Percentiles rank a stretch among this genome's conserved stretches.
These are phyloP conservation scores for Corythaeola cristata DNA, from an alignment of 2,113 vertebrate genomes.

Conservation along the genomic window DNA sequence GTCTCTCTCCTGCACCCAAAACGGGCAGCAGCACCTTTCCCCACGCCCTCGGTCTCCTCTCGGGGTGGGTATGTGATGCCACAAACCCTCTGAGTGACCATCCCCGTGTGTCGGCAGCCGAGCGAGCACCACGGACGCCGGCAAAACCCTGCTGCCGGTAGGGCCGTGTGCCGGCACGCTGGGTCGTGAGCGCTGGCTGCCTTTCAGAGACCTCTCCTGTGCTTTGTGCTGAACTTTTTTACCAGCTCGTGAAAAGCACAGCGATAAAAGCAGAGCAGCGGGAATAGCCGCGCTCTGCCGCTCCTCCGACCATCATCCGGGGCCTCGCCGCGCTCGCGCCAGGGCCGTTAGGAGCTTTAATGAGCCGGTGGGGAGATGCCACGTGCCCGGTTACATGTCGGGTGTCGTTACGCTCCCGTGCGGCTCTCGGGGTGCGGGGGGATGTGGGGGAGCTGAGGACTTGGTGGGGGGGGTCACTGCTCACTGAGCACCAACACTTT, in stretches of 20 bases:
- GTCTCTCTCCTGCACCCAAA: not conserved
- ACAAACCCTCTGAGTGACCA: not conserved
- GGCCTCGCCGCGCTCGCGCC: fast-evolving
- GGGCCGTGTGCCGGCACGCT: not conserved
- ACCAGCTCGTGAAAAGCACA: not conserved
- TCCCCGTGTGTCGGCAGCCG: not conserved
- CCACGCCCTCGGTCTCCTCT: not conserved
- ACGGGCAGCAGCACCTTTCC: not conserved
- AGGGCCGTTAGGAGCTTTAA: not conserved
- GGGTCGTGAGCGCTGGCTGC: not conserved
- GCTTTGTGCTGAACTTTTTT: slow-evolving; percentile 37
- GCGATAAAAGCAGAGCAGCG: slow-evolving; percentile 25
- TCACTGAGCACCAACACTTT: not conserved
- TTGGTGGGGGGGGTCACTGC: fast-evolving
- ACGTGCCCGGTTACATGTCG: not conserved
- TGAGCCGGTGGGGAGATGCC: not conserved
- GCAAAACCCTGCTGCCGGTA: not conserved
- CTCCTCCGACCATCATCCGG: not conserved
- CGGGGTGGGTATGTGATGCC: not conserved
- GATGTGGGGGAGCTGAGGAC: not conserved
- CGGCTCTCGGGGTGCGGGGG: not conserved
- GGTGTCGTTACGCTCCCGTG: not conserved
- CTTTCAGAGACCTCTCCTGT: slow-evolving; percentile 14
- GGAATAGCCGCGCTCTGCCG: not conserved
- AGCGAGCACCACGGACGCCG: fast-evolving